Base-by-base conservation (phyloP, 2,797 vertebrate species). In the Eulemur albifrons region DNA sequence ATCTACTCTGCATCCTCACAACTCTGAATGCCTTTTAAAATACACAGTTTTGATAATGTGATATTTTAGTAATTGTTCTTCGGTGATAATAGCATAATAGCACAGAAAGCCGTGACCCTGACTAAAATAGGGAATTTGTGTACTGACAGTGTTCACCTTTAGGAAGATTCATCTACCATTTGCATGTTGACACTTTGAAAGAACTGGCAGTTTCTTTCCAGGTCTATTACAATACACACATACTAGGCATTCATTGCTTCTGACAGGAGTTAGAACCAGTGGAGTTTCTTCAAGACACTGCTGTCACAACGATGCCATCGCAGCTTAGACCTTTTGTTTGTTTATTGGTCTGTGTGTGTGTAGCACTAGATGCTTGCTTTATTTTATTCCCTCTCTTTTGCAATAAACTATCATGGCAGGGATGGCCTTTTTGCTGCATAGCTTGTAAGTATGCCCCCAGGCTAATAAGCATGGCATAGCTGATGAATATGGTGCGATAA, bases 401-500 rank as follows among this genome's bases (percentile, higher is more conserved):
- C 48, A 90, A 73, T 87, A 43, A 94, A 65, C 30, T 38, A 1
- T 80, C 9, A 8, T 27, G 65, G 61, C 76, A 87, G 72, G 30
- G 32, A 40, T 96, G 52, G 40, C 40, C 79, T 89, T 80, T 84
- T 23, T 80, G 43, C 67, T 82, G 20, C 52, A 32, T 25, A 52
- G 52, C 61, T 79, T 94, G 40, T 92, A 95, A 70, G 81, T 90
- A 79, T 95, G 40, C 23, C 75, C 77, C 67, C 25, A 57, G 52
- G 76, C 80, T 90, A 90, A 75, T 77, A 93, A 92, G 70, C n/a
- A 21, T 54, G 48, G 43, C 21, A 5, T 75, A 54, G 52, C 87
- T 92, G 67, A 96, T 88, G 45, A 88, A 63, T 77, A 61, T 50
- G 50, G 63, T 69, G 52, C 92, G 61, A 75, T 95, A 79, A 96